phyloP scores from a whole-genome alignment of 2,888 invertebrate species.

The Eurois occulta region DNA sequence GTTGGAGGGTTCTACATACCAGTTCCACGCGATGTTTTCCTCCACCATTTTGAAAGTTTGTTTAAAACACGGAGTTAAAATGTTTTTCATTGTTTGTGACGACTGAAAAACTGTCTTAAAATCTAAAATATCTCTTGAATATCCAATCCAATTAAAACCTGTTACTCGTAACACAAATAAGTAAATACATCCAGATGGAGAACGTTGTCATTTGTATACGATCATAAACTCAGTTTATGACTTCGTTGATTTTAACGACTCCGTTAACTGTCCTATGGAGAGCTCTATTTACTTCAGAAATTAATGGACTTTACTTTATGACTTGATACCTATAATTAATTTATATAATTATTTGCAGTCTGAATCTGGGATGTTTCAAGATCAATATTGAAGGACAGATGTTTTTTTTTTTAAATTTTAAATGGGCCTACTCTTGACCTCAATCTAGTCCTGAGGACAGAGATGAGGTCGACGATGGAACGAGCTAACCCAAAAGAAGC shows the following conservation, averaged over 20 bases:
- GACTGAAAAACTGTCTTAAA: neutral
- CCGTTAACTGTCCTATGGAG: conserved; percentile 48
- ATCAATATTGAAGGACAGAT: neutral
- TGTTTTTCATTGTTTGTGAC: neutral
- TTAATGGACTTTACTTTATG: conserved; percentile 57
- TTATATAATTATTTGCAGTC: conserved; percentile 9
- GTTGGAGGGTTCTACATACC: too few relatives aligned
- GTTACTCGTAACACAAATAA: conserved; percentile 31
- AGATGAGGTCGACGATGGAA: too few relatives aligned
- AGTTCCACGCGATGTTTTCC: neutral
- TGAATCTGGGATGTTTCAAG: neutral
- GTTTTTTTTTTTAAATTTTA: too few relatives aligned
- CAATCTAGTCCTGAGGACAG: too few relatives aligned
- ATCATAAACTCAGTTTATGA: conserved; percentile 56
- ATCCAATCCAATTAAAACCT: conserved; percentile 17
- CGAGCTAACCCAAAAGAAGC: too few relatives aligned
- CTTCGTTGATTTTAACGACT: conserved; percentile 50
- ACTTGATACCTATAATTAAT: conserved; percentile 33
- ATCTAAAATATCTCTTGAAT: neutral
- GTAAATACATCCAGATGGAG: conserved; percentile 41
- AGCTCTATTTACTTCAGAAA: conserved; percentile 57
- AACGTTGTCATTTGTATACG: conserved; percentile 55
- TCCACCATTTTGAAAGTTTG: neutral
- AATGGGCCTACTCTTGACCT: too few relatives aligned
- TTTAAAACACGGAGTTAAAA: neutral